Evolutionary conservation across 1,140 invertebrate species (phyloP).

Genomic region (Lysiphlebus fabarum): DNA sequence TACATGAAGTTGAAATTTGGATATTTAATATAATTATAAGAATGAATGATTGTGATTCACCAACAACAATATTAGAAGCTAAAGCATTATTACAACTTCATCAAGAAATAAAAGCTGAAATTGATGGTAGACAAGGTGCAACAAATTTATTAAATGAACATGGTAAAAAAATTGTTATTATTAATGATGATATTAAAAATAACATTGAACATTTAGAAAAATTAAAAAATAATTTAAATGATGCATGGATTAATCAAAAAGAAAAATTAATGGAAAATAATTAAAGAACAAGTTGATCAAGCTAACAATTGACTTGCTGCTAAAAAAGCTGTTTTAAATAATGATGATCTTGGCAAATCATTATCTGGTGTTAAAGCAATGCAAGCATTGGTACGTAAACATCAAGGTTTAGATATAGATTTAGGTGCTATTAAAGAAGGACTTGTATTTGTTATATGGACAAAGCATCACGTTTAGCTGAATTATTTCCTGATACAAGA

Average conservation of each 20-base stretch:
- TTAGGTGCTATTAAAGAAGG: conserved; percentile 83
- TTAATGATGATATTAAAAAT: conserved; percentile 57
- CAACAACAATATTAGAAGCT: conserved; percentile 84
- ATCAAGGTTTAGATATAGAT: conserved; percentile 81
- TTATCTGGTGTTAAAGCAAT: conserved; percentile 80
- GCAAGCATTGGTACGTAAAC: conserved; percentile 67
- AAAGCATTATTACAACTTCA: conserved; percentile 87
- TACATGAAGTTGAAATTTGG: conserved; percentile 77
- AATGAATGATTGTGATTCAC: conserved; percentile 83
- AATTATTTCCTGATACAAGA: conserved; percentile 86
- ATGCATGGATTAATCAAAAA: conserved; percentile 80
- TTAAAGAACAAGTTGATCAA: conserved; percentile 79
- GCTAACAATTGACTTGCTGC: conserved; percentile 83
- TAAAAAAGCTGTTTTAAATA: conserved; percentile 91
- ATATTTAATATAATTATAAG: conserved; percentile 76
- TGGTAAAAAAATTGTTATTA: conserved; percentile 64
- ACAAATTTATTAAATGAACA: conserved; percentile 76
- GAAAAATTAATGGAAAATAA: conserved; percentile 78
- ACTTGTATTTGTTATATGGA: conserved; percentile 64
- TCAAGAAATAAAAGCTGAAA: conserved; percentile 93
- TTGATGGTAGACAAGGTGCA: conserved; percentile 82
- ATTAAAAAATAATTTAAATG: conserved; percentile 62
- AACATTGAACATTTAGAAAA: conserved; percentile 68
- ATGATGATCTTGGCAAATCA: conserved; percentile 85
- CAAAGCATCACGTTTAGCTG: conserved; percentile 69